phyloP scores from a whole-genome alignment of 2,888 invertebrate genomes.

The Anoplius nigerrimus region DNA sequence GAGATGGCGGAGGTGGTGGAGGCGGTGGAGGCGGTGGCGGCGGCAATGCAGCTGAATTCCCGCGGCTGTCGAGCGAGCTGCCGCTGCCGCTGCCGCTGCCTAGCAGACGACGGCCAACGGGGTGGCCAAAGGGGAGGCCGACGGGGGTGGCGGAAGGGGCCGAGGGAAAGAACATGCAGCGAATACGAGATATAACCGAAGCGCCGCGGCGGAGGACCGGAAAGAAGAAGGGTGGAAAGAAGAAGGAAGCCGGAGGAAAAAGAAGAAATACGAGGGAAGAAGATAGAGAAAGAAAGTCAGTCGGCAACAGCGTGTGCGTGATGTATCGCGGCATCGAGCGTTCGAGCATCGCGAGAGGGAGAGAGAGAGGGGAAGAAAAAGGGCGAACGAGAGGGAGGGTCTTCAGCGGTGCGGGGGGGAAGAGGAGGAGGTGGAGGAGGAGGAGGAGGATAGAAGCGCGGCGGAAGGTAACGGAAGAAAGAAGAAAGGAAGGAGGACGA shows the following conservation, averaged over 20 bases:
- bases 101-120: constrained; percentile 10
- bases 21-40: too few relatives aligned
- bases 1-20: too few relatives aligned
- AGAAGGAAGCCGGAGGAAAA: constrained; percentile 10
- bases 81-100: constrained; percentile 35
- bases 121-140: constrained; percentile 11
- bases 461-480: constrained; percentile 20
- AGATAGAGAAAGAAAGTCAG: constrained; percentile 38
- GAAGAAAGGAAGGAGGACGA: constrained; percentile 36
- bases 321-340: constrained; percentile 68
- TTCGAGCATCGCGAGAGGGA: constrained; percentile 58
- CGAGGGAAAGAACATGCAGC: constrained; percentile 37
- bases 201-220: constrained; percentile 13
- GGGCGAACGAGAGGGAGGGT: constrained; percentile 33
- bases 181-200: constrained; percentile 41
- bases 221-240: constrained; percentile 29
- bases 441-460: constrained; percentile 16
- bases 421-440: constrained; percentile 5
- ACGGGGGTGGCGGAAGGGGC: constrained; percentile 8
- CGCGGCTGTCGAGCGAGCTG: constrained; percentile 31
- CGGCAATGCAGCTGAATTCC: constrained; percentile 42
- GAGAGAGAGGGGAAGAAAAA: constrained; percentile 43
- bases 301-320: constrained; percentile 62
- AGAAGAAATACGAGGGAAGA: constrained; percentile 25
- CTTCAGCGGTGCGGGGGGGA: neutral